Base-by-base conservation (phyloP, 2,888 invertebrate genomes). In the Chrysomela aeneicollis region DNA sequence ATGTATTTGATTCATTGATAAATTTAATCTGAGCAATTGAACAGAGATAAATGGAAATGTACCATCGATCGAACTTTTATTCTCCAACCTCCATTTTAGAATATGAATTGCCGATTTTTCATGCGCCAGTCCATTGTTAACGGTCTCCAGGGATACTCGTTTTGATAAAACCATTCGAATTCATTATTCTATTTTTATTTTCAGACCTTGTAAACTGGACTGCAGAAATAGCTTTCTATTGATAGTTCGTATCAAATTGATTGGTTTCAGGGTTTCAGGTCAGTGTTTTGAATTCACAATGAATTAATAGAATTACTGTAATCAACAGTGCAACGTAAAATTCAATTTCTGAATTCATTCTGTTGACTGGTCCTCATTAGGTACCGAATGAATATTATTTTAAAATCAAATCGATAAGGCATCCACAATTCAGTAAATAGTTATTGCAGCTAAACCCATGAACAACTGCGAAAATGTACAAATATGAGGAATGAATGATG, bases 101-200 rank as follows among this genome's bases (percentile, higher is more conserved):
- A 57, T 21, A 57, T 46, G 57, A 57, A 57, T 57, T 46, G 46
- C 30, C 57, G n/a, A 21, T 46, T 57, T 47, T 46, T 30, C 46
- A 57, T 30, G 26, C 47, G 26, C 30, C 30, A 30, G 4, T 57
- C 57, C 42, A 57, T 57, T 57, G 57, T 57, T 57, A 57, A 30
- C 46, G 46, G 46, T 57, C 57, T 57, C 57, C 4, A 46, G 57
- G 57, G 47, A 57, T 57, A 30, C 30, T 57, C 57, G 47, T 57
- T 57, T 55, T 57, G 47, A 57, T 57, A 46, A 46, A 57, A 22
- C 46, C 17, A 47, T 26, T 22, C 26, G 15, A 57, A 57, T 57
- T 57, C 42, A 57, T 57, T 46, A 57, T 46, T 46, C 57, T 19
- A 47, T 46, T 57, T 57, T 57, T 46, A 46, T 57, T 47, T 46